Evolutionary conservation across 2,888 invertebrate genomes (phyloP), one percentile per base, ranked within the genome.

Genomic region (Yponomeuta malinellus): DNA sequence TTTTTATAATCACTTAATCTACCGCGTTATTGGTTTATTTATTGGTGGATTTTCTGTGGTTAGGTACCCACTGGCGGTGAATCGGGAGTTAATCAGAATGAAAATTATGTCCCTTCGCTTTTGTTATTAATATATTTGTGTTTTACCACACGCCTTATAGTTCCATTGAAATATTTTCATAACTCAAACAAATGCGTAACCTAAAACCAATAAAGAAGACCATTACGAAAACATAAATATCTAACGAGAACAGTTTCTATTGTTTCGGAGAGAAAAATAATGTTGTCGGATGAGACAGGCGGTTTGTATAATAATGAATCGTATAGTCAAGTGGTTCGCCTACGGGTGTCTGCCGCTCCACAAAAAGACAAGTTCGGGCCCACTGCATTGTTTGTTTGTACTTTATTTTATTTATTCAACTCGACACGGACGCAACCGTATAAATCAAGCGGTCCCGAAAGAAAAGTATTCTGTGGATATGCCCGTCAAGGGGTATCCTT

Each of bases 1-100:
- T 76, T 74, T 81, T 81, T 81, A 83, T 85, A 85, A 88, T 86
- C 85, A 84, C 87, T 87, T 87, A 85, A 86, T 88, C 85, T 82
- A 78, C 73, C 74, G 74, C 73, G 52, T 59, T 59, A 59, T 72
- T 81, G n/a, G 79, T 83, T 31, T 79, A 82, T 82, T 84, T 81
- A 84, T 81, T 80, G 78, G 74, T 76, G 75, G 75, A 73, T 71
- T 74, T 72, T 72, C 65, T 23, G 65, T 71, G 75, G 80, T 59
- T 23, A 23, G 23, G 23, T 23, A 23, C 23, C 23, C 1, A 15
- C 52, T 74, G 77, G 79, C 78, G 23, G 68, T 43, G 48, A 43
- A 43, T 43, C 9, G 6, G 6, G 43, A 43, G 43, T 8, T 43
- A 43, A 43, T 43, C 43, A 43, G 8, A 8, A 43, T 43, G 8